Conservation (phyloP, 2,113 vertebrate species). For the Xenopus laevis region DNA sequence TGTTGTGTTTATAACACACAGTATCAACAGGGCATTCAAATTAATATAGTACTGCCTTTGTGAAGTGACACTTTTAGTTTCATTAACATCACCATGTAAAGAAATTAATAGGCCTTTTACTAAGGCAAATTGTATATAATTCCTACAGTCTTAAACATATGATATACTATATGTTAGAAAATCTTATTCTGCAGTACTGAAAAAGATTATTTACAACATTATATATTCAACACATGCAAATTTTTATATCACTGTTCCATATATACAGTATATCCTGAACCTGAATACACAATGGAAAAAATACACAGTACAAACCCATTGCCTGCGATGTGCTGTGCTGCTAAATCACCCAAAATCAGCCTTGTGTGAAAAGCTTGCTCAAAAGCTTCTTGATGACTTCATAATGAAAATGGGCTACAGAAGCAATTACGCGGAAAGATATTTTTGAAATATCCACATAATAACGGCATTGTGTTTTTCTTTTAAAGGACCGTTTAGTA, state of each 20-base stretch:
- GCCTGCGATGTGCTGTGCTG: not conserved
- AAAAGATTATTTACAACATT: too few relatives aligned
- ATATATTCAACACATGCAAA: too few relatives aligned
- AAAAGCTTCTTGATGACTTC: conserved; percentile 1
- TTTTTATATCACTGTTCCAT: not conserved
- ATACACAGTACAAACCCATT: conserved; percentile 2
- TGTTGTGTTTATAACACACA: too few relatives aligned
- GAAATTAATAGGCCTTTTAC: not conserved
- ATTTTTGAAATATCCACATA: conserved; percentile 40
- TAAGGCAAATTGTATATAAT: not conserved
- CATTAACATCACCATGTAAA: too few relatives aligned
- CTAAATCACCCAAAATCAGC: conserved; percentile 32
- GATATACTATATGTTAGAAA: too few relatives aligned
- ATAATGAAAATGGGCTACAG: conserved; percentile 24
- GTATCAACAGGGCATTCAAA: too few relatives aligned
- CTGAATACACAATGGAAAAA: conserved; percentile 1
- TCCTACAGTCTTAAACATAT: not conserved
- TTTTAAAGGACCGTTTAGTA: conserved; percentile 41
- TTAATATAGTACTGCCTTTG: too few relatives aligned
- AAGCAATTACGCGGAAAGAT: conserved; percentile 18
- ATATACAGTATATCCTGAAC: not conserved
- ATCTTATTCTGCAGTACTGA: too few relatives aligned
- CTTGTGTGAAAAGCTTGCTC: conserved; percentile 36
- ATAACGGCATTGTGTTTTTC: conserved; percentile 39
- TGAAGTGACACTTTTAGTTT: too few relatives aligned